These are phyloP conservation scores for Eurosta solidaginis DNA, from an alignment of 1,140 invertebrate species.

Conservation along the genomic window DNA sequence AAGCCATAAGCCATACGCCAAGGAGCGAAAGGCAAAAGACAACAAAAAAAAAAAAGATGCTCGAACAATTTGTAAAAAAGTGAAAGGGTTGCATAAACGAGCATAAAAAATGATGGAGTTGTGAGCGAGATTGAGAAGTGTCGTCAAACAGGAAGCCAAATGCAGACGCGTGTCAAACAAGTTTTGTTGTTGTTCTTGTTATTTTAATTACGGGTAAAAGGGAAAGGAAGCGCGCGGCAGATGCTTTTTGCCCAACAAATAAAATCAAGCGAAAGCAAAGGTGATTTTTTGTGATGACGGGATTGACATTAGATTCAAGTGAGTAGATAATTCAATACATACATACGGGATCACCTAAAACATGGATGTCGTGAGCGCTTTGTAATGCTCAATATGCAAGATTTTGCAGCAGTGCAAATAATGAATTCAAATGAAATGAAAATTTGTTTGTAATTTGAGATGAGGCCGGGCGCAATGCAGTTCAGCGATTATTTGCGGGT, in stretches of 20 bases:
- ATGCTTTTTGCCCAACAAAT: conserved; percentile 17
- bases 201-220: background rate
- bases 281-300: background rate
- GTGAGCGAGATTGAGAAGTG: background rate
- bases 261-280: conserved; percentile 18
- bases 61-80: conserved; percentile 24
- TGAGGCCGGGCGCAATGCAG: background rate
- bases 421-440: conserved; percentile 2
- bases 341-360: background rate
- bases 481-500: background rate
- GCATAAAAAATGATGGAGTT: background rate
- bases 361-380: background rate
- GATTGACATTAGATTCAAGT: conserved; percentile 20
- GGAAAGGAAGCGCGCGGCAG: conserved; percentile 18
- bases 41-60: background rate
- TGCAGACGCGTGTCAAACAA: background rate
- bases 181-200: background rate
- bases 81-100: conserved; percentile 12
- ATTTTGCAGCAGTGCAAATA: background rate
- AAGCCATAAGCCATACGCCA: background rate
- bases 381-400: background rate
- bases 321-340: background rate
- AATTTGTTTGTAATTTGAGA: conserved; percentile 2
- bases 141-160: conserved; percentile 9
- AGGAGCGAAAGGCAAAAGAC: background rate